phyloP scores from a whole-genome alignment of 2,113 vertebrate genomes.

The Corythoichthys intestinalis region DNA sequence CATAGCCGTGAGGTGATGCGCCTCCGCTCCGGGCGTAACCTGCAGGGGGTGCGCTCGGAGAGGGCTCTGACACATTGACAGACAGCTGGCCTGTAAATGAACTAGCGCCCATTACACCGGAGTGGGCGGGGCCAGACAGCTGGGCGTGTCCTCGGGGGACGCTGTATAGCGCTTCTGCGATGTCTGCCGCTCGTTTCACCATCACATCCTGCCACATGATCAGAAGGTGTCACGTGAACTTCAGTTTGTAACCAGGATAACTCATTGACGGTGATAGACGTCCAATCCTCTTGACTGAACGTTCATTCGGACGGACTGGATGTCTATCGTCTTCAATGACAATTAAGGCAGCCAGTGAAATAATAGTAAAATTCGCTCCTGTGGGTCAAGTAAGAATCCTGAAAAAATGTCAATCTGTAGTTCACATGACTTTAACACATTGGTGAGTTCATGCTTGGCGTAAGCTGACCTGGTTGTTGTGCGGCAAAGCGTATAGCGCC shows the following conservation, averaged over 20 bases:
- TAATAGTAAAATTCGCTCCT: too few species aligned
- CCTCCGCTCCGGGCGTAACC: conserved; percentile 97
- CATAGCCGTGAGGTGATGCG: conserved; percentile 94
- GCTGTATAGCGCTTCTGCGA: conserved; percentile 97
- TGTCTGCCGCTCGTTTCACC: conserved; percentile 95
- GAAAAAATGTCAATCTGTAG: too few species aligned
- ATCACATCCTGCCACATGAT: conserved; percentile 84
- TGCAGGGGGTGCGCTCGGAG: conserved; percentile 63
- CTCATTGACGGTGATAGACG: too few species aligned
- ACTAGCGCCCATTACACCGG: conserved; percentile 96
- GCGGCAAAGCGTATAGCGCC: conserved; percentile 91
- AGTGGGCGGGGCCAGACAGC: conserved; percentile 85
- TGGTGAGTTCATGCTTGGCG: background rate
- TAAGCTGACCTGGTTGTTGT: conserved; percentile 87
- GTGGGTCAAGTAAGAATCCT: too few species aligned
- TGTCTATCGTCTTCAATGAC: too few species aligned
- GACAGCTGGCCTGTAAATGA: conserved; percentile 95
- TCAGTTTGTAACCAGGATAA: too few species aligned
- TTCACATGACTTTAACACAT: background rate
- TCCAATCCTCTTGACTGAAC: too few species aligned
- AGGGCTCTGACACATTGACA: conserved; percentile 90
- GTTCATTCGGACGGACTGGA: too few species aligned
- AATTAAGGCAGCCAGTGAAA: too few species aligned
- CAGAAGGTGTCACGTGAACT: background rate
- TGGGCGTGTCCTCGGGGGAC: conserved; percentile 96